Conservation (phyloP, 2,888 invertebrate genomes). For the Drosophila nr. fundita region DNA sequence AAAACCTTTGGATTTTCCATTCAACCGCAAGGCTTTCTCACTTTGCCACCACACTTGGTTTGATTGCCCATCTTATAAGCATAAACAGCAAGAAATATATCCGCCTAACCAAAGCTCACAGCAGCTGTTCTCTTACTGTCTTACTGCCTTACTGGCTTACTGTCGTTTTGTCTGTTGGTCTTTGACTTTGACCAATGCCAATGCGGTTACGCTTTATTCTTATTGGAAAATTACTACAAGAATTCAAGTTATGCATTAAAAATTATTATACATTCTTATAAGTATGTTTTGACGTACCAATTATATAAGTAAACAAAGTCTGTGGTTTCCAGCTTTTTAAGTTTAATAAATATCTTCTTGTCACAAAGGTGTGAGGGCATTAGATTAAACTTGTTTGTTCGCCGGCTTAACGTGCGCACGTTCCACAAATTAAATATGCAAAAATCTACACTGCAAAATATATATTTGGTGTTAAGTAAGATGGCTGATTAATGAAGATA, state of each 20-base stretch:
- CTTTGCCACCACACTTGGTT: slow-evolving; percentile 53
- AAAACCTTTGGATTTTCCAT: slow-evolving; percentile 70
- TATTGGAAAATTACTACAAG: not conserved
- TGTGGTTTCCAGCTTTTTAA: not conserved
- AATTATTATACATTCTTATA: not conserved
- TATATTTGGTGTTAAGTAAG: not conserved
- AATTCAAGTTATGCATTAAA: not conserved
- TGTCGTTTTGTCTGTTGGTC: not conserved
- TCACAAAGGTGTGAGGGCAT: not conserved
- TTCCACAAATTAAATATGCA: not conserved
- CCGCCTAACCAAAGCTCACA: slow-evolving; percentile 42
- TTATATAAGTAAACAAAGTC: not conserved
- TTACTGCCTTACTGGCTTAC: not conserved
- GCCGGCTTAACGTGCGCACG: not conserved
- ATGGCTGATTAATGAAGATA: not conserved
- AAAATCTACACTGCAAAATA: not conserved
- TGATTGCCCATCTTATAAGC: slow-evolving; percentile 53
- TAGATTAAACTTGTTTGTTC: not conserved
- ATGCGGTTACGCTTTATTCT: slow-evolving; percentile 5
- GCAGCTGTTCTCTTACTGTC: slow-evolving; percentile 24
- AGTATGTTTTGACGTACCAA: not conserved
- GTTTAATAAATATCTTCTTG: not conserved
- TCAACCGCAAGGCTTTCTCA: slow-evolving; percentile 48
- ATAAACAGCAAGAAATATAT: slow-evolving; percentile 59
- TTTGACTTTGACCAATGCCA: slow-evolving; percentile 48